These are phyloP conservation scores for Holacanthella duospinosa DNA, from an alignment of 2,888 invertebrate species.

Conservation along the genomic window DNA sequence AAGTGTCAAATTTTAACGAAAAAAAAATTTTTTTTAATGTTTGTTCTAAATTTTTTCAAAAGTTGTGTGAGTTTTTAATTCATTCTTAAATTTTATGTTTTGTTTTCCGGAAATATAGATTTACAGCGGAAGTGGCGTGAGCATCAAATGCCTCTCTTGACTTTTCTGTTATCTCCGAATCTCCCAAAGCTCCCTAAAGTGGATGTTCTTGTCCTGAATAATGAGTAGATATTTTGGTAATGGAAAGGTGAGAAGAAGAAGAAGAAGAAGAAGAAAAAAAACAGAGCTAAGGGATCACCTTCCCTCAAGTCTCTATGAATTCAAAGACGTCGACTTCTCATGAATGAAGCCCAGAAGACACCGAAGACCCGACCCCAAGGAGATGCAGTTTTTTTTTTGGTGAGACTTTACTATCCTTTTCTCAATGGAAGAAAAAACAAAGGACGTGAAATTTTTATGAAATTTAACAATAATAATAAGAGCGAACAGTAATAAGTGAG, in stretches of 20 bases:
- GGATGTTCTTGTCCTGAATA: constrained; percentile 6
- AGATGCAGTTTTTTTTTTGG: background rate
- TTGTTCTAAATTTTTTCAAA: background rate
- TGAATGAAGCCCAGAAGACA: background rate
- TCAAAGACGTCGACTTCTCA: no score
- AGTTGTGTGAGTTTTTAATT: no score
- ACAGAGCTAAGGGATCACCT: no score
- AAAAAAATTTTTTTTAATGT: background rate
- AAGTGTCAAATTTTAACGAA: background rate
- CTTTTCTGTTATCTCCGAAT: background rate
- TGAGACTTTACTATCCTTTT: background rate
- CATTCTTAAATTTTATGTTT: background rate
- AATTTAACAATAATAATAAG: no score
- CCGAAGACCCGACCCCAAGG: background rate
- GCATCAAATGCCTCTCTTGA: no score
- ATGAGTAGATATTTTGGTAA: constrained; percentile 3
- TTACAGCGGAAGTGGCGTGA: no score
- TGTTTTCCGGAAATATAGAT: background rate
- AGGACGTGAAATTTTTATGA: background rate
- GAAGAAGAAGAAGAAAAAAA: background rate
- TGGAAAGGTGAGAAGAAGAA: background rate
- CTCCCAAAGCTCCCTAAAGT: background rate
- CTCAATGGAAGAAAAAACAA: background rate
- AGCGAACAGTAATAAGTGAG: no score
- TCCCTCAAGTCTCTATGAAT: no score